phyloP scores from a whole-genome alignment of 2,888 invertebrate species.

The Ectemnius cavifrons region DNA sequence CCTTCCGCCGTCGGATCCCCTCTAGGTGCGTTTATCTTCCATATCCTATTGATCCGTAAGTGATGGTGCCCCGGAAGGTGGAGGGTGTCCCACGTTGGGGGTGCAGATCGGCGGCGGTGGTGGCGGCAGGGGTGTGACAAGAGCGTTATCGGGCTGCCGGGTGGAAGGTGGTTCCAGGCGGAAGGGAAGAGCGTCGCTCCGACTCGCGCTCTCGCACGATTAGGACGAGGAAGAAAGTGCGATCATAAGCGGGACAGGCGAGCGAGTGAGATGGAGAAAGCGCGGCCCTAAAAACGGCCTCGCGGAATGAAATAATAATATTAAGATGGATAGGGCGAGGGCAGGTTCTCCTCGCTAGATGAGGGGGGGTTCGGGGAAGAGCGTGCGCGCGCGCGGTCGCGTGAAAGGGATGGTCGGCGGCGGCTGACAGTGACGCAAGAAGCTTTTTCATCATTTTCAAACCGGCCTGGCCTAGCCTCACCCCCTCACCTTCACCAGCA shows the following conservation, averaged over 20 bases:
- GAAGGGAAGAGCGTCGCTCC: constrained; percentile 43
- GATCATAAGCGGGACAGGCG: constrained; percentile 8
- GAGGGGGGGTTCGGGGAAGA: constrained; percentile 38
- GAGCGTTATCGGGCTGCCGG: constrained; percentile 29
- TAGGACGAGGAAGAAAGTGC: constrained; percentile 50
- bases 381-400: no score
- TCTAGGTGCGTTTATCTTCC: constrained; percentile 73
- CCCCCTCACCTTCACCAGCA: constrained; percentile 52
- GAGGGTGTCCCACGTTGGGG: constrained; percentile 59
- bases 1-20: constrained; percentile 46
- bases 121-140: constrained; percentile 39
- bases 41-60: constrained; percentile 76
- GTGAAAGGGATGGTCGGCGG: constrained; percentile 52
- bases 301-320: constrained; percentile 77
- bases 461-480: constrained; percentile 61
- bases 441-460: constrained; percentile 70
- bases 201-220: constrained; percentile 64
- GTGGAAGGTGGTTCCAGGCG: constrained; percentile 54
- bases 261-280: constrained; percentile 35
- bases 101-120: constrained; percentile 49
- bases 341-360: constrained; percentile 59
- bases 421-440: constrained; percentile 70
- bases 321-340: constrained; percentile 73
- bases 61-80: constrained; percentile 69
- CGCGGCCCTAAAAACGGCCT: constrained; percentile 65